These are phyloP conservation scores for Odontomachus brunneus DNA, from an alignment of 1,140 invertebrate genomes.

Conservation along the genomic window DNA sequence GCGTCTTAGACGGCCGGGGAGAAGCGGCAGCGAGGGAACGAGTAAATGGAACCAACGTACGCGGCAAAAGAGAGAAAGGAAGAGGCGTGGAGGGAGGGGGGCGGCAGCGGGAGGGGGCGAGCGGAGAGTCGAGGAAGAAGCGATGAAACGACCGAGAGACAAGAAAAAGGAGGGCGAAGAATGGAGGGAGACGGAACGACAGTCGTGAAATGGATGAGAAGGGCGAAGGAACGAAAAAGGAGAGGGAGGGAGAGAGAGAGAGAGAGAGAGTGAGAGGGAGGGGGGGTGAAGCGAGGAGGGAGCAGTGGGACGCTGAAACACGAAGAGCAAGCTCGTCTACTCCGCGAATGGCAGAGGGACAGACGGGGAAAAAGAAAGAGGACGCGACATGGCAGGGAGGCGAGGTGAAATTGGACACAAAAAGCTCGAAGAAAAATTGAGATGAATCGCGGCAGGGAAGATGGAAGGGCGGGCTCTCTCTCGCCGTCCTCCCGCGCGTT, in stretches of 20 bases:
- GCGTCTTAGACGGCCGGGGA: constrained; percentile 72
- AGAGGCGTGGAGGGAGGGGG: constrained; percentile 14
- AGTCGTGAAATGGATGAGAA: constrained; percentile 61
- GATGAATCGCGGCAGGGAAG: constrained; percentile 78
- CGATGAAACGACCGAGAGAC: constrained; percentile 73
- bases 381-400: constrained; percentile 67
- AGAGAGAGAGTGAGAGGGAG: constrained; percentile 58
- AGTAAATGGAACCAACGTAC: constrained; percentile 71
- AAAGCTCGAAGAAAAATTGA: constrained; percentile 82
- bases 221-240: constrained; percentile 65
- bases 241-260: constrained; percentile 23
- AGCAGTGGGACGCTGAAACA: too few species aligned
- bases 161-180: constrained; percentile 67
- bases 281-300: constrained; percentile 17
- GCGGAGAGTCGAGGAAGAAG: constrained; percentile 72
- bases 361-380: constrained; percentile 72
- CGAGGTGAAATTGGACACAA: constrained; percentile 77
- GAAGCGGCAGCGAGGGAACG: constrained; percentile 60
- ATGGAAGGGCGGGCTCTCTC: constrained; percentile 67
- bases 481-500: constrained; percentile 20
- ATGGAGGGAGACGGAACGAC: constrained; percentile 62
- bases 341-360: constrained; percentile 59
- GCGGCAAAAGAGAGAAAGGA: constrained; percentile 65
- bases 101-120: constrained; percentile 27
- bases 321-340: constrained; percentile 62